Base-by-base conservation (phyloP, 1,140 invertebrate genomes). In the Contarinia nasturtii region DNA sequence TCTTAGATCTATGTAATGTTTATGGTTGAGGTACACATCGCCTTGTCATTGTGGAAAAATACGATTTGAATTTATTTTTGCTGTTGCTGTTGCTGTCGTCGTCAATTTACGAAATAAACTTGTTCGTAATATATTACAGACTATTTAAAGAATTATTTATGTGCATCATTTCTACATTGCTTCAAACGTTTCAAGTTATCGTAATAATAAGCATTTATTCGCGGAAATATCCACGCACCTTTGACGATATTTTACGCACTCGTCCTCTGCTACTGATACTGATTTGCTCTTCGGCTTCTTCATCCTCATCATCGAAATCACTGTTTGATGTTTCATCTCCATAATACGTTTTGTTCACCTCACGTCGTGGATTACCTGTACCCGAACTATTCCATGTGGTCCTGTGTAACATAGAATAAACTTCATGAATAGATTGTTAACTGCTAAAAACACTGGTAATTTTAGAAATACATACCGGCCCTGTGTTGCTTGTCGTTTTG, bases 251-350 rank as follows among this genome's bases (percentile, higher is more conserved):
- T 65, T 81, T 84, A 21, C 86, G 73, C 36, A 91, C 73, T 34
- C 87, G 71, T 7, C 88, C 88, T 33, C 87, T 71, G 55, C 84
- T 89, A 62, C 86, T 90, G 33, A 84, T 69, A 67, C 74, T 71
- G 53, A 79, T 70, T 55, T 72, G 55, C 55, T 64, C 65, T 22
- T 59, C 64, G 19, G 68, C 65, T 15, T 61, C 61, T 44, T 67
- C 58, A 2, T 55, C 59, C 34, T 56, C 57, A 47, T 49, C 57
- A 44, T 51, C 52, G 22, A 54, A 50, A 17, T 47, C 46, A 41
- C 49, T 53, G 36, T 38, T 38, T 5, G 12, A 38, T 5, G 12
- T 3, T 3, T 38, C 12, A 5, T 5, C 12, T 17, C 5, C 12
- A 38, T 4, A n/a, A 38, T 38, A 14, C 36, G 3, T 14, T 14